Evolutionary conservation across 2,113 vertebrate species (phyloP), one percentile per base, ranked within the genome.

Genomic region (Notarius lentiginosus): DNA sequence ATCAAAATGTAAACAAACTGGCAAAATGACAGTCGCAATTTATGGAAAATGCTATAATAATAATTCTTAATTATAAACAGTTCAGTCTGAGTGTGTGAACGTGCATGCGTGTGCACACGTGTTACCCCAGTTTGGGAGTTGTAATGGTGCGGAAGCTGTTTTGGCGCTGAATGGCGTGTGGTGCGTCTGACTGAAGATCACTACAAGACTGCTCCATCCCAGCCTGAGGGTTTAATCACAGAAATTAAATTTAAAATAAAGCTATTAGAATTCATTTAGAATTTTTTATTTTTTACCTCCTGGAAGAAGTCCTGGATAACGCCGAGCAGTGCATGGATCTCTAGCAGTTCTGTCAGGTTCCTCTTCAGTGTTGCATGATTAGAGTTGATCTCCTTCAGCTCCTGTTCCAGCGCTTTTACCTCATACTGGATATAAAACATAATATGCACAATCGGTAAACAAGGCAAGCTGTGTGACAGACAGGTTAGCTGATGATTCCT

Each of bases 241-340:
- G 11, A 27, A 53, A 12, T 49, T 0, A 49, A 75, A 49, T 75
- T 7, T 55, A 27, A 55, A 12, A 20, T 70, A 1, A 30, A 34
- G 8, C 4, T 24, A 4, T 51, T 10, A 12, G 47, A 24, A 24
- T 49, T 24, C 0, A 75, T 51, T 51, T 75, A 5, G 10, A 12
- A 11, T 41, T 70, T 18, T 72, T 1, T 24, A 3, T 22, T 51
- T 15, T 58, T 73, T 41, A 92, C 92, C 91, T 93, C 91, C 65
- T 93, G 89, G 88, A 92, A 93, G 87, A 93, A 91, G 75, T 92
- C 87, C 7, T 91, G 90, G 24, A 90, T 87, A 87, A 92, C 87
- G 75, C 86, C 89, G 53, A 93, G 90, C 49, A 93, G 86, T 68
- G 90, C 90, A 18, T 88, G 89, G 18, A 92, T 90, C 88, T 93